These are phyloP conservation scores for Lamprologus sp. DNA, from an alignment of 2,113 vertebrate genomes.

Conservation along the genomic window DNA sequence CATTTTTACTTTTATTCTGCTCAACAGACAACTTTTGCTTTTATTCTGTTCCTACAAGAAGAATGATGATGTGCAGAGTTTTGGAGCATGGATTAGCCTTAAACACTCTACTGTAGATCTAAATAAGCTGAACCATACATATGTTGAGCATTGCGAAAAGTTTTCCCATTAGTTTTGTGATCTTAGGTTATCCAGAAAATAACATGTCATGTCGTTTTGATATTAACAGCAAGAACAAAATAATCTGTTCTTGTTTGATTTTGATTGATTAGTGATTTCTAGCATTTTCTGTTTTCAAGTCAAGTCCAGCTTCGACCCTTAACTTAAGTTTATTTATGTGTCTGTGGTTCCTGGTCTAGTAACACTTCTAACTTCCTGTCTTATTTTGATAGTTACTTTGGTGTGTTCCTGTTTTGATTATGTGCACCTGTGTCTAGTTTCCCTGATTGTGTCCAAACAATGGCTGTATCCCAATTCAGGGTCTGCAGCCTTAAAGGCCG, in stretches of 20 bases:
- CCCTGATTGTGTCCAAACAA: not conserved
- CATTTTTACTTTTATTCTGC: not conserved
- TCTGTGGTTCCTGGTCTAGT: not conserved
- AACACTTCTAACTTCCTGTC: not conserved
- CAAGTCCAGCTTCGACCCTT: accelerated
- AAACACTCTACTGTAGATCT: not conserved
- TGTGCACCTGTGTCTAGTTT: not conserved
- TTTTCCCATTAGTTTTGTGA: not conserved
- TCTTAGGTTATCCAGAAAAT: not conserved
- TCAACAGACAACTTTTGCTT: not conserved
- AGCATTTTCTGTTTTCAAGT: not conserved
- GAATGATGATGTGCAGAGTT: not conserved
- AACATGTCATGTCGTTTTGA: not conserved
- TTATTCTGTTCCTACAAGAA: accelerated
- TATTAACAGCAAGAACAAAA: not conserved
- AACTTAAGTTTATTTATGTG: not conserved
- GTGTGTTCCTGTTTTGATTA: not conserved
- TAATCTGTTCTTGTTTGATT: not conserved
- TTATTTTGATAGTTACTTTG: not conserved
- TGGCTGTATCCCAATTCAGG: no score
- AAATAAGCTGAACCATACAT: not conserved
- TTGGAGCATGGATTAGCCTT: not conserved
- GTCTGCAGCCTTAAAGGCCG: no score
- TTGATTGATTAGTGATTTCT: not conserved
- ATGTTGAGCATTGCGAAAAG: accelerated